Conservation (phyloP, 64 coral and sea anemone genomes). For the Acropora yongei region DNA sequence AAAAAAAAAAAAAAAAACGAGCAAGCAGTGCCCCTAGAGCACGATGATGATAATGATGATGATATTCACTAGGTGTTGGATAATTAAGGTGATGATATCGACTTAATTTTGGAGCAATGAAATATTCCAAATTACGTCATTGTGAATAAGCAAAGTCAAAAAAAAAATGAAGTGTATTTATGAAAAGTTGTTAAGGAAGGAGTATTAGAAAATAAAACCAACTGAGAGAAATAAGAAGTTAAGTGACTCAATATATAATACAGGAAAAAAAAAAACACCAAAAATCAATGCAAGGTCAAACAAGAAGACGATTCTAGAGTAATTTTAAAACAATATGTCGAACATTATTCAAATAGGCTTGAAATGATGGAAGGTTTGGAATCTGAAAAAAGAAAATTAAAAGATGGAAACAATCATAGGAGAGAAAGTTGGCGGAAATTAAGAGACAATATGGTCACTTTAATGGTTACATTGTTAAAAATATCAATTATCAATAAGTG, state of each 20-base stretch:
- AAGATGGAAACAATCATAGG: background rate
- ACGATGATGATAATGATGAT: background rate
- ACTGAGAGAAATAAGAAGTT: background rate
- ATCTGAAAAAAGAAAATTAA: background rate
- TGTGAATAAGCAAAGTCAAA: background rate
- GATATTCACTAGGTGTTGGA: too few relatives aligned
- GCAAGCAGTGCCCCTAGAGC: background rate
- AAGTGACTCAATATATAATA: background rate
- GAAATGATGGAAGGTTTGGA: background rate
- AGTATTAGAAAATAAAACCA: background rate
- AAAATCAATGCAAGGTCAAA: background rate
- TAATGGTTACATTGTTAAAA: background rate
- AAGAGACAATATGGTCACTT: background rate
- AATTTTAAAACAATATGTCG: background rate
- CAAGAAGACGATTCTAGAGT: background rate
- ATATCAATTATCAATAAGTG: background rate
- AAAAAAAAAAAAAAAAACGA: background rate
- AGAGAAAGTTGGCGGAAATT: background rate
- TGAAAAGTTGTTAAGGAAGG: background rate
- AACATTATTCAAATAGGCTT: too few relatives aligned
- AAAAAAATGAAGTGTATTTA: background rate
- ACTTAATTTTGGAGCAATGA: background rate
- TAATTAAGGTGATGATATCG: too few relatives aligned
- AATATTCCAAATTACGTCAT: background rate
- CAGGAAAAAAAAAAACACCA: background rate